phyloP scores from a whole-genome alignment of 2,888 invertebrate genomes.

The Oxytorus armatus region DNA sequence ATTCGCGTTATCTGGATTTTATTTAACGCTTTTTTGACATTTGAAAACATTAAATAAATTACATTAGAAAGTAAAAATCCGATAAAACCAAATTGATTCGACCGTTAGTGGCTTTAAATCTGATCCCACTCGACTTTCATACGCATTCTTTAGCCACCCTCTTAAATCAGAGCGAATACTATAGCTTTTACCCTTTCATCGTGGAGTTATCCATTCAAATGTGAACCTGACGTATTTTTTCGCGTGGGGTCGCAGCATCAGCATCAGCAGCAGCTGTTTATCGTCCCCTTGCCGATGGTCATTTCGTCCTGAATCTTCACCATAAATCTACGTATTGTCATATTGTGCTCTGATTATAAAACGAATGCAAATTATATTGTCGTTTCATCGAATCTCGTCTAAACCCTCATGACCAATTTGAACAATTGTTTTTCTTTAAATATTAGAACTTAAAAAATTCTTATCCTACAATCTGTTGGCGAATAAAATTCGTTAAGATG shows the following conservation, averaged over 20 bases:
- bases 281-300: constrained; percentile 46
- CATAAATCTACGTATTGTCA: constrained; percentile 36
- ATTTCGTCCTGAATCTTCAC: constrained; percentile 46
- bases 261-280: constrained; percentile 30
- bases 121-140: constrained; percentile 29
- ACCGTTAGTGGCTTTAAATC: constrained; percentile 7
- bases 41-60: background rate
- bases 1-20: background rate
- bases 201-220: constrained; percentile 44
- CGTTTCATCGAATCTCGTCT: constrained; percentile 36
- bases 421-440: background rate
- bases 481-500: too few species aligned
- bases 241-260: constrained; percentile 36
- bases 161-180: constrained; percentile 37
- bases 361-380: constrained; percentile 32
- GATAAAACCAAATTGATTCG: background rate
- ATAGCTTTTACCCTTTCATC: background rate
- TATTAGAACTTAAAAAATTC: background rate
- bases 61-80: background rate
- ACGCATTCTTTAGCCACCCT: constrained; percentile 3
- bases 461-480: too few species aligned
- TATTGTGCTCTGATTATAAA: constrained; percentile 41
- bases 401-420: background rate
- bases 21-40: background rate
- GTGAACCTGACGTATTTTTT: constrained; percentile 37